A percentile compares a stretch with the other conserved stretches of the same genome.
Conservation (phyloP, 2,888 invertebrate genomes). For the Lasioglossum figueresi region DNA sequence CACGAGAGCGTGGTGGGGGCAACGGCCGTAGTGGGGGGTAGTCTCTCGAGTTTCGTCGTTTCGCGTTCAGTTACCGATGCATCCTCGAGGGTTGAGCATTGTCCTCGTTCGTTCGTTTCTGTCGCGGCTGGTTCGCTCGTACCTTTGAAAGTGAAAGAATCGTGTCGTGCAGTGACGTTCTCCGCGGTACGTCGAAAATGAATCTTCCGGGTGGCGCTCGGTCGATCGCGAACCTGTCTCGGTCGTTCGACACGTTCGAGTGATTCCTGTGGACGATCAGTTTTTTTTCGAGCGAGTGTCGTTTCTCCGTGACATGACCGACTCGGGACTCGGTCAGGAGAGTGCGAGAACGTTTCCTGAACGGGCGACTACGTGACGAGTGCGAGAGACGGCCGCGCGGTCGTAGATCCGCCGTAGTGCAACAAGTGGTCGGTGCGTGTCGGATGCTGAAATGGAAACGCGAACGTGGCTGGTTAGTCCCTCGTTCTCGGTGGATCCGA, state of each 20-base stretch:
- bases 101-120: background rate
- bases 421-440: conserved; percentile 67
- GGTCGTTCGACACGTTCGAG: background rate
- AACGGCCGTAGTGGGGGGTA: conserved; percentile 46
- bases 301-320: background rate
- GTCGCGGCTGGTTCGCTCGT: background rate
- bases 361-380: conserved; percentile 12
- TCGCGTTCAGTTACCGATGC: conserved; percentile 70
- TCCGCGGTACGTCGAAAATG: background rate
- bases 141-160: background rate
- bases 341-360: conserved; percentile 13
- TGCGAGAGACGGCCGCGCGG: conserved; percentile 22
- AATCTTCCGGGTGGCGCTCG: background rate
- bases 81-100: conserved; percentile 60
- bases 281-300: background rate
- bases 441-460: conserved; percentile 33
- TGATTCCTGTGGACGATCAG: background rate
- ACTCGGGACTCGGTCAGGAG: background rate
- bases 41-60: conserved; percentile 37
- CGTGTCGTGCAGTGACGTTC: background rate
- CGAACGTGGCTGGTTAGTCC: background rate
- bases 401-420: conserved; percentile 46
- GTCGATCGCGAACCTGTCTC: background rate
- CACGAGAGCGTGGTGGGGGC: conserved; percentile 29
- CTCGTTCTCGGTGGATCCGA: background rate